A percentile compares a stretch with the other conserved stretches of the same genome.
Evolutionary conservation across 2,888 invertebrate species (phyloP).

Genomic region (Hydrotaea cyrtoneurina): DNA sequence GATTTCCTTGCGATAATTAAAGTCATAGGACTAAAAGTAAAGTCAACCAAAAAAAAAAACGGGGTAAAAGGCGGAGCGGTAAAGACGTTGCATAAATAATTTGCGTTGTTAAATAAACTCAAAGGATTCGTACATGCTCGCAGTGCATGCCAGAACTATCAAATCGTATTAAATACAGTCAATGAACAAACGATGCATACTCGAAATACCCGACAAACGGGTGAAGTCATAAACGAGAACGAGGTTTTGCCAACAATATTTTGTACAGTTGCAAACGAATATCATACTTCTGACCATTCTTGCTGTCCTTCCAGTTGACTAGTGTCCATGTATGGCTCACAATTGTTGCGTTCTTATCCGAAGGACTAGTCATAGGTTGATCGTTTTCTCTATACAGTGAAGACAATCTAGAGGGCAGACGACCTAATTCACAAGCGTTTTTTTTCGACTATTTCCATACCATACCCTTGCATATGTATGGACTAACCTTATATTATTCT

Average conservation of each 20-base stretch:
- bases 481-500: background rate
- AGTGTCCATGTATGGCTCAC: no score
- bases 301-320: no score
- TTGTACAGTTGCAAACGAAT: no score
- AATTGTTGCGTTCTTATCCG: no score
- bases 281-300: no score
- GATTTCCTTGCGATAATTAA: constrained; percentile 66
- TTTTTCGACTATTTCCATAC: no score
- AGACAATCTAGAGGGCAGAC: no score
- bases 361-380: no score
- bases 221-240: background rate
- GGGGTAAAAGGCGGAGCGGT: background rate
- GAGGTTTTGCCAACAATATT: background rate
- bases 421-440: no score
- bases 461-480: no score
- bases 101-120: background rate
- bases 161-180: constrained; percentile 12
- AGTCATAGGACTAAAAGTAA: constrained; percentile 63
- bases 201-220: background rate
- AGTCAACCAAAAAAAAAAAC: background rate
- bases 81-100: background rate
- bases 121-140: background rate
- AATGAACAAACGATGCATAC: background rate
- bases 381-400: no score
- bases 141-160: background rate